Conservation (phyloP, 2,888 invertebrate species). For the Drosophila eohydei region DNA sequence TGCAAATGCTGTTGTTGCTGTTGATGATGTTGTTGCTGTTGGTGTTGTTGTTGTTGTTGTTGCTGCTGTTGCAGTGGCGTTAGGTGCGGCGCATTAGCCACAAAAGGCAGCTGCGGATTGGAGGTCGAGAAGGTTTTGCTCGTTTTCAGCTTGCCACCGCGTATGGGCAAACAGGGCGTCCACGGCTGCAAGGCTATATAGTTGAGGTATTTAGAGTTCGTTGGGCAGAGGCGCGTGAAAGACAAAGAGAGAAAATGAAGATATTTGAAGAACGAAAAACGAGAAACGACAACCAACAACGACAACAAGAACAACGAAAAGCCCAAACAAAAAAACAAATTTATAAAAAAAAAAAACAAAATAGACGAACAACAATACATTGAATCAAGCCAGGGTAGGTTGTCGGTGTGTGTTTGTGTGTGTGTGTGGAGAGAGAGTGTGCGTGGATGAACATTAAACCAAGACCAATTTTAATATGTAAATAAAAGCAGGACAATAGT, state of each 20-base stretch:
- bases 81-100: slow-evolving; percentile 73
- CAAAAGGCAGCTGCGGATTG: slow-evolving; percentile 85
- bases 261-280: slow-evolving; percentile 77
- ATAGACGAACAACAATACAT: slow-evolving; percentile 33
- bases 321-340: slow-evolving; percentile 23
- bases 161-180: slow-evolving; percentile 85
- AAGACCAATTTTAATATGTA: slow-evolving; percentile 16
- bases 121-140: slow-evolving; percentile 85
- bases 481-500: slow-evolving; percentile 22
- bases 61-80: slow-evolving; percentile 52
- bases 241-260: slow-evolving; percentile 81
- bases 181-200: slow-evolving; percentile 85
- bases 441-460: slow-evolving; percentile 32
- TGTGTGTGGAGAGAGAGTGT: not conserved
- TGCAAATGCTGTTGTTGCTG: slow-evolving; percentile 25
- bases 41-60: slow-evolving; percentile 27
- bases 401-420: not conserved
- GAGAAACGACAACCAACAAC: slow-evolving; percentile 72
- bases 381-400: slow-evolving; percentile 31
- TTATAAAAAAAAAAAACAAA: slow-evolving; percentile 53
- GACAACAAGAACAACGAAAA: slow-evolving; percentile 59
- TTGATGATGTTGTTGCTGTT: slow-evolving; percentile 13
- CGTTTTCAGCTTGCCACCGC: slow-evolving; percentile 85
- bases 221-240: slow-evolving; percentile 59
- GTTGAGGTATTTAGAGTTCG: slow-evolving; percentile 42